A percentile compares a stretch with the other conserved stretches of the same genome.
phyloP scores from a whole-genome alignment of 92 coral and sea anemone genomes.

The Porites divaricata region DNA sequence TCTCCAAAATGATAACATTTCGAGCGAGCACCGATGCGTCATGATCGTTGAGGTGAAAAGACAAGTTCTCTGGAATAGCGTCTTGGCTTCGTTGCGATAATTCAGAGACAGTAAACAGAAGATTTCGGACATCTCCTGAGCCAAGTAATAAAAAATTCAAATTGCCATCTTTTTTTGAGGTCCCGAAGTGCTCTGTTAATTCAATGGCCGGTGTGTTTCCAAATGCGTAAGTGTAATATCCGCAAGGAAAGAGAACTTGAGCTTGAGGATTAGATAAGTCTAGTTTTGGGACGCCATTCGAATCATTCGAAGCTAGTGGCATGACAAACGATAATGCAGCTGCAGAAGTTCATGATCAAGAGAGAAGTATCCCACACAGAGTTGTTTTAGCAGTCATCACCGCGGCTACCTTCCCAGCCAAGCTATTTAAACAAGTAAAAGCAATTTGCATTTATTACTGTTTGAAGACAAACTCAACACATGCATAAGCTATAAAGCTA shows the following conservation, averaged over 20 bases:
- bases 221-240: slow-evolving; percentile 37
- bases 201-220: slow-evolving; percentile 41
- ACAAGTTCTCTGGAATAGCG: slow-evolving; percentile 6
- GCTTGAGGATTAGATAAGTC: slow-evolving; percentile 12
- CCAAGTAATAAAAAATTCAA: slow-evolving; percentile 30
- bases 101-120: slow-evolving; percentile 25
- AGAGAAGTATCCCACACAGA: background rate
- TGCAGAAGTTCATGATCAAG: background rate
- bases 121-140: slow-evolving; percentile 32
- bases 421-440: slow-evolving; percentile 25
- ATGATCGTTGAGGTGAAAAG: slow-evolving; percentile 27
- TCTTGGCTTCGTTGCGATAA: background rate
- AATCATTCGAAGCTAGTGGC: background rate
- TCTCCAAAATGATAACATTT: slow-evolving; percentile 33
- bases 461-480: background rate
- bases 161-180: background rate
- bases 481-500: background rate
- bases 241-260: slow-evolving; percentile 30
- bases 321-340: background rate
- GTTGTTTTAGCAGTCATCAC: background rate
- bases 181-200: slow-evolving; percentile 35
- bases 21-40: slow-evolving; percentile 40
- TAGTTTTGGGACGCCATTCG: background rate
- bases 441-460: slow-evolving; percentile 32
- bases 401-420: background rate